Evolutionary conservation across 2,888 invertebrate species (phyloP), one percentile per base, ranked within the genome.

Genomic region (Euclidia mi): DNA sequence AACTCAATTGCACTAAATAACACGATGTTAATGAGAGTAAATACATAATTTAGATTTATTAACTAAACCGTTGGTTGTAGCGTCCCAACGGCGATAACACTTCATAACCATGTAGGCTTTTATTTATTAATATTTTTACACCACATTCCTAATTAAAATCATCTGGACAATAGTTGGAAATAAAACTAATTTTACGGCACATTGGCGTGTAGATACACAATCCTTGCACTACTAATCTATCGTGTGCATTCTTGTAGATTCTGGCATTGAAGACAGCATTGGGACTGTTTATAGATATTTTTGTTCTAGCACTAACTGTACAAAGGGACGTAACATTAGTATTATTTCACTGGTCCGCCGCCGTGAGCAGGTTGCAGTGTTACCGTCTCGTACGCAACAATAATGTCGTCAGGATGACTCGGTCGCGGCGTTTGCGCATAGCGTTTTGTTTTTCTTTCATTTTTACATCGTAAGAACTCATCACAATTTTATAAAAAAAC

Each of bases 381-480:
- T 94, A 92, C 75, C 87, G 91, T 90, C 89, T 84, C 81, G 79
- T 78, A 78, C 83, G 85, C 86, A 82, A 71, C 73, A 78, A 78
- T 71, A 78, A 71, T 80, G 81, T 85, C 85, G 82, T 89, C 86
- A 85, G 86, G 86, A 81, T 81, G 84, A 85, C 79, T 86, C 89
- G 89, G 88, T 88, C 89, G 91, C 90, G 84, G 88, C 88, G 88
- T 90, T 79, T 91, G 93, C 92, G 94, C 94, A 93, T 91, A 93
- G 94, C 91, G 92, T 94, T 93, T 88, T 90, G 78, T 91, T 90
- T 91, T 91, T 91, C 92, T 94, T 92, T 94, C 94, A 93, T 94
- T 94, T 90, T 90, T 85, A 87, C 93, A 92, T 92, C 89, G 90
- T n/a, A n/a, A n/a, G n/a, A n/a, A n/a, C n/a, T n/a, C n/a, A n/a